phyloP scores from a whole-genome alignment of 2,888 invertebrate genomes.

The Eupithecia tripunctaria region DNA sequence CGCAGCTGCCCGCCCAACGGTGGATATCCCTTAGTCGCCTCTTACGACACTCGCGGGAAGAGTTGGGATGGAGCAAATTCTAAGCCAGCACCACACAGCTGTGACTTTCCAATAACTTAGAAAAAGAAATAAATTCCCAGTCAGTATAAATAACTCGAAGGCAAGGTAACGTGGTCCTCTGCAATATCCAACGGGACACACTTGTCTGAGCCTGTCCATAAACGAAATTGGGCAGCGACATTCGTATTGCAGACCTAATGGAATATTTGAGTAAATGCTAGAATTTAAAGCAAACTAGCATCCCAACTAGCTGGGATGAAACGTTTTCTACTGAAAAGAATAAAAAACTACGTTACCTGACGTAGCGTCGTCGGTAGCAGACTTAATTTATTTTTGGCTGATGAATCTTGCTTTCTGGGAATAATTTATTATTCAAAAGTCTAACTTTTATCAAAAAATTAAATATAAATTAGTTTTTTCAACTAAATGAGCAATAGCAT shows the following conservation, averaged over 20 bases:
- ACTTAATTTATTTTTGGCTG: neutral
- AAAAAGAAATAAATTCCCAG: conserved; percentile 43
- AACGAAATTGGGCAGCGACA: conserved; percentile 37
- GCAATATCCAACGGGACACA: conserved; percentile 38
- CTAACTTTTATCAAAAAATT: too few species aligned
- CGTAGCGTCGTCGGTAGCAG: neutral
- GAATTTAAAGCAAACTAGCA: conserved; percentile 8
- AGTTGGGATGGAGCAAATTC: too few species aligned
- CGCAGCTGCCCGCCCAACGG: too few species aligned
- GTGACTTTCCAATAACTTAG: conserved; percentile 9
- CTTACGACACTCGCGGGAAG: too few species aligned
- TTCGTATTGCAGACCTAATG: conserved; percentile 33
- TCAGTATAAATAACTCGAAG: conserved; percentile 31
- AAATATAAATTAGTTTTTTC: too few species aligned
- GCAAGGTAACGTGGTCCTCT: conserved; percentile 19
- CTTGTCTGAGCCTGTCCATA: conserved; percentile 35
- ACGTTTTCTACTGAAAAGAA: neutral
- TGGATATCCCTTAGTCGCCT: too few species aligned
- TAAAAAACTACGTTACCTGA: neutral
- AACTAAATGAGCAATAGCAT: too few species aligned
- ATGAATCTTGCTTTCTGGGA: neutral
- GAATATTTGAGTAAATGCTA: conserved; percentile 39
- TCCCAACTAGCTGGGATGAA: neutral
- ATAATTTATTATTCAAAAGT: too few species aligned
- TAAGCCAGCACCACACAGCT: too few species aligned